These are phyloP conservation scores for Aplysina aerophoba DNA, from an alignment of 37 sponge, comb jelly and placozoan species.

Conservation along the genomic window DNA sequence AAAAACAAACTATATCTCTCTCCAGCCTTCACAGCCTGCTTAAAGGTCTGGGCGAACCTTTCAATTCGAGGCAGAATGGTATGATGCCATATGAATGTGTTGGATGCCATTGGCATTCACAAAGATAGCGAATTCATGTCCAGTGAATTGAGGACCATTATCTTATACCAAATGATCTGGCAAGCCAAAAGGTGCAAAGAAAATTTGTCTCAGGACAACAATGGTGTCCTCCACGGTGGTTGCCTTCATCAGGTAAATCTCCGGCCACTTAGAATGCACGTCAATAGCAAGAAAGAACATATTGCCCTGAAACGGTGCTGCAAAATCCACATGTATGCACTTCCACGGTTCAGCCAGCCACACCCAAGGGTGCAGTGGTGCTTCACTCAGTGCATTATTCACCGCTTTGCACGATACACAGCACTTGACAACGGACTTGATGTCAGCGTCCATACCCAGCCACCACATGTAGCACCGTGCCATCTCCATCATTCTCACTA, in stretches of 20 bases:
- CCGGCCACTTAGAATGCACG: background rate
- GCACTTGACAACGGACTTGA: background rate
- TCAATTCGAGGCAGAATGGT: background rate
- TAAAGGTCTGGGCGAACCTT: background rate
- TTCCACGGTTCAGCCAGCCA: slow-evolving; percentile 22
- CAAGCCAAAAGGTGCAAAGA: slow-evolving; percentile 3
- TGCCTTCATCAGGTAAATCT: background rate
- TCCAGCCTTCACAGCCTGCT: background rate
- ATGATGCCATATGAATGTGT: background rate
- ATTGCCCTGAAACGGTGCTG: slow-evolving; percentile 8
- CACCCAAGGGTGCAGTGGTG: slow-evolving; percentile 20
- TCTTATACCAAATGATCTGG: slow-evolving; percentile 13
- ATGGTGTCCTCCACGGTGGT: background rate
- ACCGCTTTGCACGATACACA: slow-evolving; percentile 14
- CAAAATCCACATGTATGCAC: slow-evolving; percentile 24
- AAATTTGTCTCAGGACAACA: background rate
- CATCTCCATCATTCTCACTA: slow-evolving; percentile 2
- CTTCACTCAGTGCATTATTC: background rate
- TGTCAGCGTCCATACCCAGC: slow-evolving; percentile 11
- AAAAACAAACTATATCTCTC: no score
- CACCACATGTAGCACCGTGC: slow-evolving; percentile 26
- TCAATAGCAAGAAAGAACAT: slow-evolving; percentile 1
- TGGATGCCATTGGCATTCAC: background rate
- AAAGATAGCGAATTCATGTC: background rate
- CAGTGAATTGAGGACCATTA: slow-evolving; percentile 15